Evolutionary conservation across 2,797 vertebrate genomes (phyloP).

Genomic region (Acrossocheilus wenchowensis): DNA sequence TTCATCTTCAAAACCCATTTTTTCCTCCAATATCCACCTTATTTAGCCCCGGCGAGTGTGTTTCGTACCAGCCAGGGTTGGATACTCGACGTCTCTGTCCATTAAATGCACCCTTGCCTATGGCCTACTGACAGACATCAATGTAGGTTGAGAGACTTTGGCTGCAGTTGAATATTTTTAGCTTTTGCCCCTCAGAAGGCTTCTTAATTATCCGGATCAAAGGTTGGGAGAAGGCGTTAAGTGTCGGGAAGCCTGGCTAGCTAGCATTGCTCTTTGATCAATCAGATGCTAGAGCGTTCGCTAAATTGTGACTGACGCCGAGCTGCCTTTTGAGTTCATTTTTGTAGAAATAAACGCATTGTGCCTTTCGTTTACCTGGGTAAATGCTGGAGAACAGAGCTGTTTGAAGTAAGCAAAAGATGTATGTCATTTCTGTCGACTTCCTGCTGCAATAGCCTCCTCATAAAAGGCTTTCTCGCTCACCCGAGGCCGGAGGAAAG

Average conservation of each 20-base stretch:
- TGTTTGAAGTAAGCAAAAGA: constrained; percentile 57
- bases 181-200: constrained; percentile 80
- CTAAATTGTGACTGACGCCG: constrained; percentile 73
- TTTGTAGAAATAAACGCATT: constrained; percentile 39
- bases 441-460: constrained; percentile 19
- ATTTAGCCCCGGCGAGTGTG: constrained; percentile 71
- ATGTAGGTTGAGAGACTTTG: constrained; percentile 62
- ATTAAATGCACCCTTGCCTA: constrained; percentile 36
- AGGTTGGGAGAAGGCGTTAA: constrained; percentile 79
- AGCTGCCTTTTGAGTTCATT: constrained; percentile 60
- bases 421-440: constrained; percentile 47
- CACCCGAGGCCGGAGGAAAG: constrained; percentile 32
- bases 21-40: constrained; percentile 68
- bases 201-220: constrained; percentile 83
- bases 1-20: constrained; percentile 81
- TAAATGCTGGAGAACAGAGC: constrained; percentile 51
- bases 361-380: constrained; percentile 71
- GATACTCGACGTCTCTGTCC: constrained; percentile 27
- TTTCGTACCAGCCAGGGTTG: constrained; percentile 27
- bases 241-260: constrained; percentile 75
- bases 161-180: constrained; percentile 77
- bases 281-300: constrained; percentile 67
- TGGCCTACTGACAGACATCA: constrained; percentile 37
- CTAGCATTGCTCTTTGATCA: constrained; percentile 81
- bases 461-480: constrained; percentile 45